Evolutionary conservation across 2,888 invertebrate genomes (phyloP).

Genomic region (Macrophya annulata): DNA sequence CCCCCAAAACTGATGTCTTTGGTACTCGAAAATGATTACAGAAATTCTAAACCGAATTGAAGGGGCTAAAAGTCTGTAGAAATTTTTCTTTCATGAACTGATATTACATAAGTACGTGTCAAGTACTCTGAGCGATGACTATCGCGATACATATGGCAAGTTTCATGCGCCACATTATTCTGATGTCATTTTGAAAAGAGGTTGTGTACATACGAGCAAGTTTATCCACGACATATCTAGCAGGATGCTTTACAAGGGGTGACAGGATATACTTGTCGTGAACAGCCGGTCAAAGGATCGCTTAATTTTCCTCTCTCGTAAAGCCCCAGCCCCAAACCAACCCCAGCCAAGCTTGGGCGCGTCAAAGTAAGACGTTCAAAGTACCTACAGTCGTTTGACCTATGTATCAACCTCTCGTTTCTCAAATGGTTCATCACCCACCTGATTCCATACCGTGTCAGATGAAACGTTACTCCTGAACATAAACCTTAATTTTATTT

Average conservation of each 20-base stretch:
- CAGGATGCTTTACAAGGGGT: conserved; percentile 27
- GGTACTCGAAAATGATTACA: neutral
- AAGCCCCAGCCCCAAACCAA: neutral
- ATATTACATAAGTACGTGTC: neutral
- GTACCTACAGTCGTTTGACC: conserved; percentile 4
- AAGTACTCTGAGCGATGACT: neutral
- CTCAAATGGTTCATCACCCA: conserved; percentile 14
- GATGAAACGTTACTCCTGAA: neutral
- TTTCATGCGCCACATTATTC: neutral
- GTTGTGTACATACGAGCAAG: neutral
- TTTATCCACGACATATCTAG: conserved; percentile 16
- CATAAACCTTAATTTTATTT: neutral
- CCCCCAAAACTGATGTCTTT: neutral
- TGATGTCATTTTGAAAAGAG: neutral
- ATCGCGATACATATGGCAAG: neutral
- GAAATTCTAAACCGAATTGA: too few relatives aligned
- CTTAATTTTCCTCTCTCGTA: conserved; percentile 36
- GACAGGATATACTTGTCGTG: conserved; percentile 35
- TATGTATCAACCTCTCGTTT: conserved; percentile 33
- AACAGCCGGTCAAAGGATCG: conserved; percentile 42
- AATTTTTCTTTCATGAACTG: neutral
- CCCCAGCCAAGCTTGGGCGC: neutral
- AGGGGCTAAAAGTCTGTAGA: too few relatives aligned
- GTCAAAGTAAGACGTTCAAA: conserved; percentile 33
- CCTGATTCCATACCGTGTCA: neutral